A percentile compares a stretch with the other conserved stretches of the same genome.
phyloP scores from a whole-genome alignment of 92 coral and sea anemone species.

The Porites divaricata region DNA sequence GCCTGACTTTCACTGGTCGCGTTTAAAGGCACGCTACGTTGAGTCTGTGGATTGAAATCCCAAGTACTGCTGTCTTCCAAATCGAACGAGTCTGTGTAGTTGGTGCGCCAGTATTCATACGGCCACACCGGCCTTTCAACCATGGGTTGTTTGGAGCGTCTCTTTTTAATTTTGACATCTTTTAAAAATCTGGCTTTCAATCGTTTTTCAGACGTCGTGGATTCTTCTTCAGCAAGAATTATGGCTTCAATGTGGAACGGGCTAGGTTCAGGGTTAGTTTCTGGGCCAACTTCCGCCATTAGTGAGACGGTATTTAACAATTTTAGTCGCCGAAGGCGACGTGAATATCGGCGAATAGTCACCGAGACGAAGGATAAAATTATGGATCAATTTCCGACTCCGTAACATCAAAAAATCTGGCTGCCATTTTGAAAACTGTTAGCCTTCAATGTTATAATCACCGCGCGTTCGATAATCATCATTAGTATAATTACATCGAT shows the following conservation, averaged over 20 bases:
- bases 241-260: slow-evolving; percentile 11
- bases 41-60: slow-evolving; percentile 23
- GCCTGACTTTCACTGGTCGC: slow-evolving; percentile 12
- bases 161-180: slow-evolving; percentile 38
- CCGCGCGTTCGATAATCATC: no score
- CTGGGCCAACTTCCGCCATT: slow-evolving; percentile 15
- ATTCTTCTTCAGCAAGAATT: not conserved
- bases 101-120: slow-evolving; percentile 17
- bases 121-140: slow-evolving; percentile 42
- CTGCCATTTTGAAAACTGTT: no score
- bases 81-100: slow-evolving; percentile 10
- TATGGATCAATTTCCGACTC: no score
- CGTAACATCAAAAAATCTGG: no score
- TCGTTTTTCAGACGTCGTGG: slow-evolving; percentile 12
- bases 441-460: no score
- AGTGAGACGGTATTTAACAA: no score
- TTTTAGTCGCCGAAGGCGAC: no score
- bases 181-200: slow-evolving; percentile 25
- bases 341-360: no score
- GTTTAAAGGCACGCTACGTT: slow-evolving; percentile 22
- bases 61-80: slow-evolving; percentile 4
- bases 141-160: slow-evolving; percentile 2
- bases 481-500: no score
- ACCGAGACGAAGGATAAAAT: no score
- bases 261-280: not conserved